These are phyloP conservation scores for Eptatretus burgeri DNA, from an alignment of 2,113 vertebrate genomes.

Conservation along the genomic window DNA sequence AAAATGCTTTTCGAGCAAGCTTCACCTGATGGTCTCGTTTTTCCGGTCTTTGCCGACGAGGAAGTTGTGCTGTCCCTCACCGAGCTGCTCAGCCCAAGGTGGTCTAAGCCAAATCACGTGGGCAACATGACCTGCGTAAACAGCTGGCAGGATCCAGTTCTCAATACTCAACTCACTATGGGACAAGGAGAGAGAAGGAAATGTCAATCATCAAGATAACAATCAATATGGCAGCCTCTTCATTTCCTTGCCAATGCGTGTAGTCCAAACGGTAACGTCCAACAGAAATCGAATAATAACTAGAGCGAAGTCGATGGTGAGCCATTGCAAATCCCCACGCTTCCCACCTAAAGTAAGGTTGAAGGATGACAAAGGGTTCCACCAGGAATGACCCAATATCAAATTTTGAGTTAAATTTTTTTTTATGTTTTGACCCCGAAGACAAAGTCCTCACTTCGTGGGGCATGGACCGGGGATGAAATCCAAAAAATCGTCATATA, in stretches of 20 bases:
- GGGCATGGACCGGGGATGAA: too few relatives aligned
- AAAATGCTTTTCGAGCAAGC: conserved; percentile 8
- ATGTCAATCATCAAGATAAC: background rate
- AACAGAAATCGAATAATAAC: background rate
- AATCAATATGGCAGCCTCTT: background rate
- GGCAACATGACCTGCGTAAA: conserved; percentile 74
- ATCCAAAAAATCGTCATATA: too few relatives aligned
- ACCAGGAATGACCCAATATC: background rate
- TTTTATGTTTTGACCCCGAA: too few relatives aligned
- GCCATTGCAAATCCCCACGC: background rate
- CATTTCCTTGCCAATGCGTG: background rate
- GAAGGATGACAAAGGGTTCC: background rate
- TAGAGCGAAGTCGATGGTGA: background rate
- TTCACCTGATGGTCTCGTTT: conserved; percentile 81
- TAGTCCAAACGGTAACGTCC: background rate
- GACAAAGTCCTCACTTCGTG: too few relatives aligned
- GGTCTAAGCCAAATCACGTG: conserved; percentile 65
- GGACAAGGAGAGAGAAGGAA: conserved; percentile 3
- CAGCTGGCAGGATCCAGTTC: conserved; percentile 96
- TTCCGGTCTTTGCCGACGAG: conserved; percentile 45
- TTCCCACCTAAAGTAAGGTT: background rate
- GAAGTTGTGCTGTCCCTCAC: conserved; percentile 49
- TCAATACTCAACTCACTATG: conserved; percentile 76
- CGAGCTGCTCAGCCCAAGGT: conserved; percentile 65
- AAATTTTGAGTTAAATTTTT: too few relatives aligned